phyloP scores from a whole-genome alignment of 2,797 vertebrate genomes.

The Hapalemur alaotrensis region DNA sequence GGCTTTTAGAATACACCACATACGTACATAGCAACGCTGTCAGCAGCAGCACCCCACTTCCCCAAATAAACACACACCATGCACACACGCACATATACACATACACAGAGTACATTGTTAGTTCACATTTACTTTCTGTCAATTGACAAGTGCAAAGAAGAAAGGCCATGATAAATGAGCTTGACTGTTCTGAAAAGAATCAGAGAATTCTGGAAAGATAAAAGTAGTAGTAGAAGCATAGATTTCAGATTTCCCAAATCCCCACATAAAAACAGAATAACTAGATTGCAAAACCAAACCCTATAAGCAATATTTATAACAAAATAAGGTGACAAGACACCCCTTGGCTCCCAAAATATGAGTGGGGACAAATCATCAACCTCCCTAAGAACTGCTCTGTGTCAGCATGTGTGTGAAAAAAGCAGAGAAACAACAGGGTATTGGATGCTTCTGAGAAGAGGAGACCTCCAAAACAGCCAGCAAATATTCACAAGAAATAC shows the following conservation, averaged over 20 bases:
- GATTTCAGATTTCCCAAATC: slow-evolving; percentile 32
- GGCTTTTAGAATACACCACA: not conserved
- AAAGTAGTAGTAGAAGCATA: not conserved
- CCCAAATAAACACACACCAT: slow-evolving; percentile 11
- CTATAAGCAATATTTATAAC: not conserved
- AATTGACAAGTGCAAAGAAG: not conserved
- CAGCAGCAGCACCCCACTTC: not conserved
- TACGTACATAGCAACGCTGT: not conserved
- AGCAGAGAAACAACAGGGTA: not conserved
- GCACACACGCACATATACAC: not conserved
- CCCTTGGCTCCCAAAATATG: not conserved
- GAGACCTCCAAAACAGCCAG: not conserved
- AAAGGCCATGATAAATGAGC: not conserved
- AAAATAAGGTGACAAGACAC: slow-evolving; percentile 17
- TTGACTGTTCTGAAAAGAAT: not conserved
- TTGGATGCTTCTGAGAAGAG: not conserved
- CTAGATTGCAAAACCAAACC: not conserved
- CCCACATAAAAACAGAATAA: not conserved
- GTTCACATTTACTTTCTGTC: not conserved
- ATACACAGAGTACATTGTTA: not conserved
- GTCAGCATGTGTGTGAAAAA: not conserved
- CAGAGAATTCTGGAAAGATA: slow-evolving; percentile 5
- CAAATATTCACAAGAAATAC: not conserved
- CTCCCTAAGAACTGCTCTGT: not conserved
- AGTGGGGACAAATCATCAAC: not conserved